Base-by-base conservation (phyloP, 2,113 vertebrate genomes). In the human (Homo sapiens) region DNA sequence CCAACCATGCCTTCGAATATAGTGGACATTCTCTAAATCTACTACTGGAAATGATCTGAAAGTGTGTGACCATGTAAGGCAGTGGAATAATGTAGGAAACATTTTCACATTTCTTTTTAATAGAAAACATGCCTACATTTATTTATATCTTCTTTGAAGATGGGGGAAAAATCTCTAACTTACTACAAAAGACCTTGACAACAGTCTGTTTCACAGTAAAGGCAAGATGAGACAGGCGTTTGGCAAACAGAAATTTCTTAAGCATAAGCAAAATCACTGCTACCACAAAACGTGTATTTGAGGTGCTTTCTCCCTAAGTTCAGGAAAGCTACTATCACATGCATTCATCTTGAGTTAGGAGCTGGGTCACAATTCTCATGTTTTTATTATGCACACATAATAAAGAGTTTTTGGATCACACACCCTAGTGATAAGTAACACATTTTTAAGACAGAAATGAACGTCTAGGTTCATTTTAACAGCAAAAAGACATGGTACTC, bases 141-240 rank as follows among this genome's bases (percentile, higher is more conserved):
- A 92, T 92, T 81, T 89, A 30, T 81, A 93, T 75, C 45, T 78
- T 86, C 57, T 88, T 38, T 94, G 95, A 94, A 75, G 68, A 92
- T 35, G 17, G 57, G 35, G 68, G 17, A 23, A 11, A 66, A 13
- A 22, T 38, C 48, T 80, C 78, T 59, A 81, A 93, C 40, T 40
- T 40, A 40, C 50, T 89, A 64, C 35, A 27, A 35, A 76, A 68
- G 43, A 76, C 27, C 92, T 48, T 45, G 5, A 50, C 68, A 83
- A 73, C 2, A 70, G n/a, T 48, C 27, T 52, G 94, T n/a, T 48
- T 87, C 83, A 55, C 8, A 45, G 57, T 64, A 43, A 85, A 93
- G 50, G 57, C 3, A 0, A 48, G 23, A 87, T 8, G 23, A 32
- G 45, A 38, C 0, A 10, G 89, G 45, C 43, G 32, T 43, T 7